These are phyloP conservation scores for Syngnathus rostellatus DNA, from an alignment of 2,797 vertebrate genomes.

Conservation along the genomic window DNA sequence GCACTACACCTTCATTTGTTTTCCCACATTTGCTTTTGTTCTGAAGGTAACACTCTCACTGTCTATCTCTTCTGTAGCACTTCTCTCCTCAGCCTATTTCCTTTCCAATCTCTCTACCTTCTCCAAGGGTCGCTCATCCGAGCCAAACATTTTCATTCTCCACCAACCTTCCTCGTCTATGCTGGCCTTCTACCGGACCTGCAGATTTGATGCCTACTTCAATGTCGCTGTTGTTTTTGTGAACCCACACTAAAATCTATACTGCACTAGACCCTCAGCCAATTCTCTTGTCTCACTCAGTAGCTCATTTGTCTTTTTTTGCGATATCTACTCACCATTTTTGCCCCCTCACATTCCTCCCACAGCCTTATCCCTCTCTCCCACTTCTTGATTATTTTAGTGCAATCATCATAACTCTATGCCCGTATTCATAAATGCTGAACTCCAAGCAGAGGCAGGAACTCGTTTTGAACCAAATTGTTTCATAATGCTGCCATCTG, in stretches of 20 bases:
- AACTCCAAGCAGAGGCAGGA: background rate
- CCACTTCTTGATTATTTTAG: background rate
- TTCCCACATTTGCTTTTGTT: background rate
- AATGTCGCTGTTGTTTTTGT: background rate
- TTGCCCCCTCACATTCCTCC: background rate
- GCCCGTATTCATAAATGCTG: background rate
- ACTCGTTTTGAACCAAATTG: background rate
- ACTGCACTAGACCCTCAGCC: background rate
- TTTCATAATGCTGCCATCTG: constrained; percentile 31
- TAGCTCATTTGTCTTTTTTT: background rate
- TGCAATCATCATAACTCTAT: background rate
- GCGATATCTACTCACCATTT: background rate
- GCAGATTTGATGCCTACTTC: background rate
- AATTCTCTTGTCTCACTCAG: background rate
- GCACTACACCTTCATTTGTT: background rate
- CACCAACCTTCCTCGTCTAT: background rate
- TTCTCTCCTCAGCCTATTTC: background rate
- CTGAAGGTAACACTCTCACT: background rate
- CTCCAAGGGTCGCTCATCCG: background rate
- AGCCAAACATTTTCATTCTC: background rate
- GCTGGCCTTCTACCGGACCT: background rate
- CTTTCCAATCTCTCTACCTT: background rate
- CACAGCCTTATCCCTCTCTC: background rate
- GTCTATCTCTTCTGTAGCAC: background rate
- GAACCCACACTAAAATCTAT: background rate